A percentile compares a stretch with the other conserved stretches of the same genome.
Evolutionary conservation across 2,888 invertebrate genomes (phyloP).

Genomic region (Unio delphinus): DNA sequence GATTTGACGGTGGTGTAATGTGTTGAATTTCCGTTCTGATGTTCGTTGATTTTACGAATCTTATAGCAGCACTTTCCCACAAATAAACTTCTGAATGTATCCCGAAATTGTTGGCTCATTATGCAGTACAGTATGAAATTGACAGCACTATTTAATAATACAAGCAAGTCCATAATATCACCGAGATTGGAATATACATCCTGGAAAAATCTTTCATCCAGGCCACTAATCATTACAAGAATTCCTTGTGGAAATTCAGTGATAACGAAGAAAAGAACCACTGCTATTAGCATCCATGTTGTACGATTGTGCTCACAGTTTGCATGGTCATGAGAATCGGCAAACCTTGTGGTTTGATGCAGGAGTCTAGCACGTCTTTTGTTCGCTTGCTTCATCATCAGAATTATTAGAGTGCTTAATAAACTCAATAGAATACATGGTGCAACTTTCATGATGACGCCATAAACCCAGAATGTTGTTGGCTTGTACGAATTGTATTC

Average conservation of each 20-base stretch:
- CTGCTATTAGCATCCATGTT: conserved; percentile 89
- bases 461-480: conserved; percentile 91
- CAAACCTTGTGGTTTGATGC: conserved; percentile 51
- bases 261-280: conserved; percentile 87
- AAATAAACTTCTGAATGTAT: conserved; percentile 71
- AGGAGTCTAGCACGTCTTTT: conserved; percentile 59
- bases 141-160: conserved; percentile 91
- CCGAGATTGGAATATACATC: conserved; percentile 76
- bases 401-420: conserved; percentile 69
- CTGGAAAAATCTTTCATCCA: conserved; percentile 75
- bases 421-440: conserved; percentile 90
- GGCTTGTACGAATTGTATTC: conserved; percentile 47
- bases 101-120: conserved; percentile 93
- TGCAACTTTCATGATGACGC: conserved; percentile 91
- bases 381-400: conserved; percentile 66
- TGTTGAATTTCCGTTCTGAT: conserved; percentile 17
- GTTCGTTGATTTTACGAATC: conserved; percentile 34
- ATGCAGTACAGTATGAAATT: conserved; percentile 95
- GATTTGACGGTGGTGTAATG: conserved; percentile 53
- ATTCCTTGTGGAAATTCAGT: conserved; percentile 90
- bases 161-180: conserved; percentile 92
- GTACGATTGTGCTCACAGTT: conserved; percentile 79
- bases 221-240: conserved; percentile 79
- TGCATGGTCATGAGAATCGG: conserved; percentile 61
- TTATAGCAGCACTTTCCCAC: conserved; percentile 32